Conservation (phyloP, 2,888 invertebrate species). For the Himalopsyche japonica region DNA sequence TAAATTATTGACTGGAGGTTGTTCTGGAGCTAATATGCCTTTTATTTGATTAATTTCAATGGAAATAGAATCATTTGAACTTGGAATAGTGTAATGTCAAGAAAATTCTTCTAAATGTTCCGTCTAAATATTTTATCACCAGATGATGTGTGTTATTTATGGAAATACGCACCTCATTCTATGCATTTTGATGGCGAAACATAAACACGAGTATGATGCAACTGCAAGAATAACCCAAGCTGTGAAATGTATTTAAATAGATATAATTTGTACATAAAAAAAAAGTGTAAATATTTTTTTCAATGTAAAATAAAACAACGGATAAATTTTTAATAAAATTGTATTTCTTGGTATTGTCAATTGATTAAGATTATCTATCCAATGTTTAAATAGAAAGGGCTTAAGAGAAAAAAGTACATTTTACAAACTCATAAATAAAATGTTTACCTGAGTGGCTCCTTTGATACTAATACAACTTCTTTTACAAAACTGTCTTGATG, state of each 20-base stretch:
- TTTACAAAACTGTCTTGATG: not conserved
- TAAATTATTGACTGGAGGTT: no score
- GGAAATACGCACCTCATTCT: no score
- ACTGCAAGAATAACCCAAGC: no score
- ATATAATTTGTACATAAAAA: not conserved
- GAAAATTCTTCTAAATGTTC: no score
- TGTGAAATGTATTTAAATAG: not conserved
- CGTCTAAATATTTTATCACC: no score
- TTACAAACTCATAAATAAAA: conserved; percentile 27
- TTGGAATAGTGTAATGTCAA: no score
- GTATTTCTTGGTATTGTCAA: conserved; percentile 40
- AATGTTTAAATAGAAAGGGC: conserved; percentile 36
- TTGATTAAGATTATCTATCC: conserved; percentile 37
- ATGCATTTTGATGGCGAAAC: no score
- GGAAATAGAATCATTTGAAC: no score
- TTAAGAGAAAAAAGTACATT: conserved; percentile 31
- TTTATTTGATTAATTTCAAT: no score
- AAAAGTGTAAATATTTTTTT: not conserved
- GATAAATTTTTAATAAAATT: conserved; percentile 24
- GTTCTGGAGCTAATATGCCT: no score
- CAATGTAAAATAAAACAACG: conserved; percentile 4
- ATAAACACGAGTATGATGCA: no score
- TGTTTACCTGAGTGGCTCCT: conserved; percentile 15
- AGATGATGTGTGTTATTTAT: no score
- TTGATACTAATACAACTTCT: conserved; percentile 13